These are phyloP conservation scores for Dendroctonus ponderosae DNA, from an alignment of 1,140 invertebrate genomes.

Conservation along the genomic window DNA sequence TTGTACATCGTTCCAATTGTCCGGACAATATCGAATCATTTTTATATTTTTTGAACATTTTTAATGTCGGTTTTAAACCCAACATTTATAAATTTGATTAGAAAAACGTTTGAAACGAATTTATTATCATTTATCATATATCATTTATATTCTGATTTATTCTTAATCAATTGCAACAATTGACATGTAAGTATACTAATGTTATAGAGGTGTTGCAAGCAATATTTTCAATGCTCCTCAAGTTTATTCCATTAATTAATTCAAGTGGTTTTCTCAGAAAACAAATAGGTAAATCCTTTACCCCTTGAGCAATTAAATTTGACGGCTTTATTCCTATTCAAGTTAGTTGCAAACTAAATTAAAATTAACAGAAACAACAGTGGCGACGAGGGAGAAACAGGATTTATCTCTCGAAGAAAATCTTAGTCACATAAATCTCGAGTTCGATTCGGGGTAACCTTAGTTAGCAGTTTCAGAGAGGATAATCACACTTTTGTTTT, in stretches of 20 bases:
- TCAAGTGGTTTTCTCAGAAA: conserved; percentile 2
- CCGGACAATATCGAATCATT: too few relatives aligned
- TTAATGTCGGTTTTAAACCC: too few relatives aligned
- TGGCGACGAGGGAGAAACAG: conserved; percentile 28
- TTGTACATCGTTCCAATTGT: too few relatives aligned
- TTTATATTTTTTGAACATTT: too few relatives aligned
- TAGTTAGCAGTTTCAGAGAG: conserved; percentile 46
- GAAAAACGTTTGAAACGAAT: too few relatives aligned
- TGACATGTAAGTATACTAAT: too few relatives aligned
- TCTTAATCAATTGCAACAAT: too few relatives aligned
- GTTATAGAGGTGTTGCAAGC: too few relatives aligned
- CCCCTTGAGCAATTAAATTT: conserved; percentile 26
- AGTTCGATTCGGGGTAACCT: conserved; percentile 42
- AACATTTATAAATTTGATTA: too few relatives aligned
- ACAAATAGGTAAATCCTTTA: conserved; percentile 14
- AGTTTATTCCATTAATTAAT: background rate
- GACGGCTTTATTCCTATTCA: conserved; percentile 24
- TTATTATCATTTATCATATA: too few relatives aligned
- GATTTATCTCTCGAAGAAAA: conserved; percentile 33
- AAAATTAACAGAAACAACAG: conserved; percentile 27
- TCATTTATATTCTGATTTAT: too few relatives aligned
- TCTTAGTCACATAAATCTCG: conserved; percentile 42
- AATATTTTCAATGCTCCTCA: too few relatives aligned
- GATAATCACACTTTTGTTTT: conserved; percentile 47
- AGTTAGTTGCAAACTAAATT: conserved; percentile 26